Base-by-base conservation (phyloP, 2,888 invertebrate genomes). In the Cataglyphis albicans region DNA sequence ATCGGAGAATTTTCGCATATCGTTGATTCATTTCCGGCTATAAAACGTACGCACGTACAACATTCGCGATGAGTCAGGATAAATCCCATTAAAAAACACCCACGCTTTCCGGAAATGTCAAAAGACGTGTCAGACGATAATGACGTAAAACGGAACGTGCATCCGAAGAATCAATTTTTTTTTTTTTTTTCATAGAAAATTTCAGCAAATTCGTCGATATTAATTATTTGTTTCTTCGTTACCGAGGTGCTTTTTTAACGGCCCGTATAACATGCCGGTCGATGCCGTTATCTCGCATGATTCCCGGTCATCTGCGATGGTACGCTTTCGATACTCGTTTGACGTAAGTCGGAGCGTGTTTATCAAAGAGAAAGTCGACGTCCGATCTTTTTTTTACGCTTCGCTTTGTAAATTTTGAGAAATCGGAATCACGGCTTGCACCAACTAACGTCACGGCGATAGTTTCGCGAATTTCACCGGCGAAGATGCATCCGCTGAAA, bases 321-420 rank as follows among this genome's bases (percentile, higher is more conserved):
- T 64, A 44, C 70, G 52, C 52, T 52, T 52, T 68, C 52, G 52
- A 82, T 55, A 52, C 29, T 72, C 67, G 72, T 75, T 88, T 88
- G 88, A 88, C 88, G 88, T 67, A 88, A 85, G 73, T 76, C 38
- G 82, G 68, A 61, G 6, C n/a, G 18, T 41, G 48, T 52, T 83
- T 87, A 84, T 81, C 88, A 81, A 59, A 75, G 88, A 86, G 88
- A 88, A 88, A 88, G 88, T 88, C 81, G 78, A 74, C 67, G 52
- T n/a, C 81, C 81, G 82, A 82, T 41, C 35, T 41, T 57, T 59
- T 76, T 65, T 75, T 74, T 67, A 57, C n/a, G 48, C n/a, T n/a
- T 73, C 55, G 64, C 59, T 9, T 61, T 35, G 59, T 18, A 55
- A 81, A 76, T 84, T 85, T 88, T 88, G 61, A 76, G 78, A 75